A percentile compares a stretch with the other conserved stretches of the same genome.
Conservation (phyloP, 2,888 invertebrate species). For the Salticus scenicus region DNA sequence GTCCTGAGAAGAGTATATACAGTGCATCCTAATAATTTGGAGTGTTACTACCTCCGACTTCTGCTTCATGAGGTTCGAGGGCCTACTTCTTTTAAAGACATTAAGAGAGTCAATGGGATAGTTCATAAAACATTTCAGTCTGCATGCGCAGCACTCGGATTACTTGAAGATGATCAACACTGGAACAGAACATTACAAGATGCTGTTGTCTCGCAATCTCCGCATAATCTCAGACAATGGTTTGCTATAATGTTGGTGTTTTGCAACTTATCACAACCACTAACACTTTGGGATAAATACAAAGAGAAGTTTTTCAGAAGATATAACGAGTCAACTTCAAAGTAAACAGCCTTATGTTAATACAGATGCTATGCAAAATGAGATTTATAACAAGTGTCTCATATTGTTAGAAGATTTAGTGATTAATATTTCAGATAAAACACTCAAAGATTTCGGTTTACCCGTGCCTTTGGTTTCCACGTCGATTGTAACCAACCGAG, state of each 20-base stretch:
- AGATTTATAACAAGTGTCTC: no score
- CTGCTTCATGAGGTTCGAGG: conserved; percentile 7
- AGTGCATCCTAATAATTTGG: conserved; percentile 1
- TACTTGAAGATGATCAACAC: conserved; percentile 3
- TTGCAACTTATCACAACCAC: neutral
- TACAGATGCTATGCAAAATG: no score
- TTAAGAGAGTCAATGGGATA: neutral
- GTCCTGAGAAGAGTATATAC: conserved; percentile 11
- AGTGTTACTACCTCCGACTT: conserved; percentile 16
- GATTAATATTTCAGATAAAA: no score
- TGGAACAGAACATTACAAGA: conserved; percentile 11
- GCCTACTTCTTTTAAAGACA: neutral
- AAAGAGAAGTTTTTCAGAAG: no score
- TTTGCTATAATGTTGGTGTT: neutral
- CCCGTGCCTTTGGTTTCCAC: no score
- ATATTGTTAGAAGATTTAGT: no score
- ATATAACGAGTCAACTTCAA: no score
- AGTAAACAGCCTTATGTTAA: no score
- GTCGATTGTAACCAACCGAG: no score
- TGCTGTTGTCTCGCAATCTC: neutral
- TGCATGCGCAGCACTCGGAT: neutral
- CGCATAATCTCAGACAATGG: neutral
- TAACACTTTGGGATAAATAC: neutral
- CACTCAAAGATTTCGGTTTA: no score
- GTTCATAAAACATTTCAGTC: neutral